Base-by-base conservation (phyloP, 23 tunicate species). In the Botrylloides violaceus region DNA sequence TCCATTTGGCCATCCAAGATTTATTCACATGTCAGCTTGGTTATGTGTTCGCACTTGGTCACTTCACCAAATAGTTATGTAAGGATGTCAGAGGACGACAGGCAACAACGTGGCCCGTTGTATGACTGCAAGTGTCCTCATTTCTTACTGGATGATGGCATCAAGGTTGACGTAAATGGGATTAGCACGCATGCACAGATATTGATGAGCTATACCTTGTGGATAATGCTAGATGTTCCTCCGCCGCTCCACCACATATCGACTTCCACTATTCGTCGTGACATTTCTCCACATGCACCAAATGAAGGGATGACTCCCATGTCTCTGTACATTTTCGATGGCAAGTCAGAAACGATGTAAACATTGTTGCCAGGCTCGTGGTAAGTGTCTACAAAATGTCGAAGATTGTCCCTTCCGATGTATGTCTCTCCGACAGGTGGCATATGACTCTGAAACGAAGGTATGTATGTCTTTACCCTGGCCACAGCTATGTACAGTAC, bases 171-270 rank as follows among this genome's bases (percentile, higher is more conserved):
- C n/a, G n/a, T n/a, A n/a, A n/a, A n/a, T n/a, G n/a, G n/a, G n/a
- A n/a, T n/a, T n/a, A n/a, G n/a, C n/a, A n/a, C n/a, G n/a, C n/a
- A n/a, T n/a, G n/a, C n/a, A n/a, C n/a, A n/a, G n/a, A n/a, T n/a
- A n/a, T n/a, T n/a, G 12, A 43, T 43, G 9, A 43, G 9, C 53
- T 43, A 33, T 58, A 73, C 78, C 66, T 71, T 80, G 63, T 71
- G 83, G 25, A 79, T 55, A 35, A 79, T 57, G 34, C 83, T 79
- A 21, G 39, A 33, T 24, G 75, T 32, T 4, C 76, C 76, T 18
- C 83, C 83, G 34, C 76, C 65, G 33, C 74, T 79, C 83, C 83
- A 79, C 83, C 83, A 79, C 0, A 79, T 55, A 55, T 79, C 83
- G 19, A 79, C 64, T 34, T 79, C 83, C 21, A 79, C 75, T 34